Percentiles rank a stretch among this genome's conserved stretches.
Evolutionary conservation across 2,797 vertebrate genomes (phyloP).

Genomic region (Helicolenus hilgendorfi): DNA sequence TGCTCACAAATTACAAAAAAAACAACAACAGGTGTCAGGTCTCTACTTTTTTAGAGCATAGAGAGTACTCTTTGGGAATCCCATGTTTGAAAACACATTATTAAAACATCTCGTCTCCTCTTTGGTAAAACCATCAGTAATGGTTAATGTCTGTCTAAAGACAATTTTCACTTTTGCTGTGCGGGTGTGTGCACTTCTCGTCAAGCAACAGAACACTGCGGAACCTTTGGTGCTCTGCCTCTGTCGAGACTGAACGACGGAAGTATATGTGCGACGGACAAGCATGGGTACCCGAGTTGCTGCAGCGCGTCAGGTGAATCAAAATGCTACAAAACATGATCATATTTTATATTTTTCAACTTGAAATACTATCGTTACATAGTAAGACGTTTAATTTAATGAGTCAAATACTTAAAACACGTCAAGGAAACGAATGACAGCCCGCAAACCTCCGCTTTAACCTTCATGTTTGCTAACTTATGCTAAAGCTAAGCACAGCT

Average conservation of each 20-base stretch:
- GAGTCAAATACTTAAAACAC: fast-evolving
- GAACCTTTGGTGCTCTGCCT: constrained; percentile 59
- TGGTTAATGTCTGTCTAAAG: background rate
- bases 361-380: background rate
- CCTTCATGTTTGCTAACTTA: constrained; percentile 37
- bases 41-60: background rate
- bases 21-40: background rate
- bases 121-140: background rate
- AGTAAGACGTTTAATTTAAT: fast-evolving
- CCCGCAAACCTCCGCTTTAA: background rate
- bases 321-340: background rate
- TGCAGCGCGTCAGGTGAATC: constrained; percentile 60
- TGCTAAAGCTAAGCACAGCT: background rate
- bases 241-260: background rate
- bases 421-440: background rate
- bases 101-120: background rate
- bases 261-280: constrained; percentile 64
- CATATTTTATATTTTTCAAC: too few species aligned
- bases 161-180: too few species aligned
- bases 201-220: background rate
- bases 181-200: fast-evolving
- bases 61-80: background rate
- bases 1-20: background rate
- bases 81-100: background rate
- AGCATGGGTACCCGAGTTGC: constrained; percentile 62